These are phyloP conservation scores for Eolophus roseicapilla DNA, from an alignment of 2,113 vertebrate species.

Conservation along the genomic window DNA sequence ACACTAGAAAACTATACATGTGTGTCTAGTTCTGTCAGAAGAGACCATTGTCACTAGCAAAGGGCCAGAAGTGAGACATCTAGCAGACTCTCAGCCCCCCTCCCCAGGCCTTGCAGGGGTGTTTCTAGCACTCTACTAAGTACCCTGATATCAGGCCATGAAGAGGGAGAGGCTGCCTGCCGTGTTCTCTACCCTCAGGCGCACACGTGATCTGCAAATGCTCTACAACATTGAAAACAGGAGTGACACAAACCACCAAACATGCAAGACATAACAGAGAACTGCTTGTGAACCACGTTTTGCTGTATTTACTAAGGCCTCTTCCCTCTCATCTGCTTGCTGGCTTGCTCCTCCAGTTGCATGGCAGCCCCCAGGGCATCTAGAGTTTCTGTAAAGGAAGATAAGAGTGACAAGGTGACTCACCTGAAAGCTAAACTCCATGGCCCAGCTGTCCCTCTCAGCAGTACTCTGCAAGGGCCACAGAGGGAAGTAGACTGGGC, in stretches of 20 bases:
- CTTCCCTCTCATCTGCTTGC: slow-evolving; percentile 71
- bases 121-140: neutral
- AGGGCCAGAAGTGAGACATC: neutral
- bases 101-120: neutral
- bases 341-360: slow-evolving; percentile 78
- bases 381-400: slow-evolving; percentile 64
- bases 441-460: neutral
- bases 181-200: neutral
- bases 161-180: neutral
- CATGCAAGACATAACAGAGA: neutral
- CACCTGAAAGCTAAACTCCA: neutral
- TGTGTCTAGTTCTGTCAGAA: neutral
- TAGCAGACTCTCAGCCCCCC: neutral
- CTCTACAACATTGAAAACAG: neutral
- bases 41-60: neutral
- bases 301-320: slow-evolving; percentile 56
- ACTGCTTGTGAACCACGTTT: slow-evolving; percentile 10
- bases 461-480: neutral
- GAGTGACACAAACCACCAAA: slow-evolving; percentile 7
- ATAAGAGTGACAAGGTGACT: neutral
- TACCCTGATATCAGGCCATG: neutral
- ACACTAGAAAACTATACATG: neutral
- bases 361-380: slow-evolving; percentile 71
- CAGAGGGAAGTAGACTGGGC: neutral
- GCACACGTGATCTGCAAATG: neutral